Conservation (phyloP, 1,140 invertebrate species). For the Parapsyche elsis region DNA sequence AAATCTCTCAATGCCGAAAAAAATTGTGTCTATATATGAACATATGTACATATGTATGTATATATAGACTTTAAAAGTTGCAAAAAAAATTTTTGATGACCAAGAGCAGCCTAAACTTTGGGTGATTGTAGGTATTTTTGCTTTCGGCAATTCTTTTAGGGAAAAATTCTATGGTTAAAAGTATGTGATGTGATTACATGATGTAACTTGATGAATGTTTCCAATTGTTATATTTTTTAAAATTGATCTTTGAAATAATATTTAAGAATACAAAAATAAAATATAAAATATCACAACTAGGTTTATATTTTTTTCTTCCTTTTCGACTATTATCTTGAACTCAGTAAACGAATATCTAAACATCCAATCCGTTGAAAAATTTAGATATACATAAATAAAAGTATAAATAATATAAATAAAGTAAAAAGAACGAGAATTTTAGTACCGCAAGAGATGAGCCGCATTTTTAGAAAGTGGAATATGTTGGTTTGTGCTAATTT, state of each 20-base stretch:
- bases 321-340: not conserved
- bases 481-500: too few species aligned
- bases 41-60: slow-evolving; percentile 5
- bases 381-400: too few species aligned
- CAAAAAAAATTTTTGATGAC: slow-evolving; percentile 62
- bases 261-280: slow-evolving; percentile 42
- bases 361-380: too few species aligned
- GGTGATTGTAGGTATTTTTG: slow-evolving; percentile 61
- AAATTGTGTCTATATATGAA: slow-evolving; percentile 10
- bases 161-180: slow-evolving; percentile 42
- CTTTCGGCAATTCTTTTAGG: slow-evolving; percentile 42
- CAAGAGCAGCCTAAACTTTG: slow-evolving; percentile 61
- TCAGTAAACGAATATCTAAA: too few species aligned
- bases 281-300: slow-evolving; percentile 27
- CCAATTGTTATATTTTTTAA: slow-evolving; percentile 60
- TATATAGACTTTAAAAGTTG: slow-evolving; percentile 61
- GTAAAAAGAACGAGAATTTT: too few species aligned
- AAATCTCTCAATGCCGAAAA: slow-evolving; percentile 17
- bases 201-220: slow-evolving; percentile 61
- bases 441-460: too few species aligned
- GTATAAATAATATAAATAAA: too few species aligned
- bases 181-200: not conserved
- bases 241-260: slow-evolving; percentile 48
- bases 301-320: not conserved
- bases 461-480: too few species aligned